A percentile compares a stretch with the other conserved stretches of the same genome.
Evolutionary conservation across 2,113 vertebrate genomes (phyloP).

Genomic region (Psophia crepitans): DNA sequence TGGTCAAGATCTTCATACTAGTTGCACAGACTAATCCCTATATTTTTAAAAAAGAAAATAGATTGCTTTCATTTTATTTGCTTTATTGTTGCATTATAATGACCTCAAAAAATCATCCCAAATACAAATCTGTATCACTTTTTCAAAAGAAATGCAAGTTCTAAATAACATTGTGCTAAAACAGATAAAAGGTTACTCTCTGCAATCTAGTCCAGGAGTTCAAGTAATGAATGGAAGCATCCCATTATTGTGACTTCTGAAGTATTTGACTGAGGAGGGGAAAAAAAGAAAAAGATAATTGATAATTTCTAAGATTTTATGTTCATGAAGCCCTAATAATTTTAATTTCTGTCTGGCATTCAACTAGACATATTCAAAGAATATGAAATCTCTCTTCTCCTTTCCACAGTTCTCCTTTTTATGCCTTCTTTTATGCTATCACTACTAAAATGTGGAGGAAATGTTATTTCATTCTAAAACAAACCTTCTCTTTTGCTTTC

Average conservation of each 20-base stretch:
- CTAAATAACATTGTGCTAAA: background rate
- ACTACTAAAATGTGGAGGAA: background rate
- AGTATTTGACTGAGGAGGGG: background rate
- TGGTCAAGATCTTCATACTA: background rate
- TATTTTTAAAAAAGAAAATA: background rate
- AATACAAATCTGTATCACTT: background rate
- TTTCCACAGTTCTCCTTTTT: background rate
- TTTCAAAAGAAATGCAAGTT: background rate
- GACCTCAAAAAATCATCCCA: background rate
- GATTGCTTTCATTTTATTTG: background rate
- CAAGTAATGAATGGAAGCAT: background rate
- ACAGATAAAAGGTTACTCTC: background rate
- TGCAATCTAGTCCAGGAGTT: background rate
- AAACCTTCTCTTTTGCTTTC: background rate
- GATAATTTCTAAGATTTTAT: background rate
- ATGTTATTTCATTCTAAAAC: background rate
- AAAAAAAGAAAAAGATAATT: background rate
- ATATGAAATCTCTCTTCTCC: background rate
- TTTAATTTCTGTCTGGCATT: background rate
- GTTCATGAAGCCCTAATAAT: background rate
- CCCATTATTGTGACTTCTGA: background rate
- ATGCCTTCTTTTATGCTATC: background rate
- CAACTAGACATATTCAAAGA: background rate
- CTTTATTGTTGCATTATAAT: background rate
- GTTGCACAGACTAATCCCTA: rapidly evolving